Evolutionary conservation across 1,140 invertebrate genomes (phyloP).

Genomic region (Bombus cullumanus): DNA sequence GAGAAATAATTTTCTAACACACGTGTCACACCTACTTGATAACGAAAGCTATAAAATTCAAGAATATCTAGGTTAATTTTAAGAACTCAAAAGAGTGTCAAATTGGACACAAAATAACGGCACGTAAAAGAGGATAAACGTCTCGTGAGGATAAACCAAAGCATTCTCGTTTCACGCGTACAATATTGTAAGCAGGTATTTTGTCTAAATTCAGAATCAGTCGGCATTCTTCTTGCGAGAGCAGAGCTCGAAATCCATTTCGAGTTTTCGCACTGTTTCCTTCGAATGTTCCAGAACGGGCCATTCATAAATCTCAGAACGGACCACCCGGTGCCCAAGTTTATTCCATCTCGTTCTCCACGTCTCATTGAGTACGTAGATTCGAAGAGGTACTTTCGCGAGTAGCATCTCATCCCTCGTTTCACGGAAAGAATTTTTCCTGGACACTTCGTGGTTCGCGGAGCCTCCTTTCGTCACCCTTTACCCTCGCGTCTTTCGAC

Average conservation of each 20-base stretch:
- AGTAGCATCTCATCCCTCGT: constrained; percentile 27
- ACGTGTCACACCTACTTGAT: neutral
- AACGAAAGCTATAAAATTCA: neutral
- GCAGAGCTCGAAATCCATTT: constrained; percentile 24
- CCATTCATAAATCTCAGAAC: constrained; percentile 65
- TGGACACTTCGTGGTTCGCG: constrained; percentile 1
- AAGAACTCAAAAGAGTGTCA: neutral
- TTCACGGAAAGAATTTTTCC: constrained; percentile 52
- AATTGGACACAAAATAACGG: neutral
- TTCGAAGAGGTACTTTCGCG: constrained; percentile 52
- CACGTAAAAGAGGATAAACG: neutral
- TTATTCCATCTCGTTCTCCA: constrained; percentile 62
- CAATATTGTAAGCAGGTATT: neutral
- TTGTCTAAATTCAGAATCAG: constrained; percentile 35
- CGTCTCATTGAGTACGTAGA: constrained; percentile 65
- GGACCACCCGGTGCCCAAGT: constrained; percentile 67
- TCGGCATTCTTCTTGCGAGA: constrained; percentile 43
- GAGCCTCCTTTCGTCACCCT: constrained; percentile 44
- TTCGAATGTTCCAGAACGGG: constrained; percentile 67
- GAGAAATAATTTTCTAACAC: neutral
- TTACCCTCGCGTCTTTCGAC: constrained; percentile 2
- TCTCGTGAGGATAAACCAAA: neutral
- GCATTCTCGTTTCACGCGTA: neutral
- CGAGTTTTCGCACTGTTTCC: constrained; percentile 65
- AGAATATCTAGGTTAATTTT: neutral